These are phyloP conservation scores for Siderastrea siderea DNA, from an alignment of 92 coral and sea anemone genomes.

Conservation along the genomic window DNA sequence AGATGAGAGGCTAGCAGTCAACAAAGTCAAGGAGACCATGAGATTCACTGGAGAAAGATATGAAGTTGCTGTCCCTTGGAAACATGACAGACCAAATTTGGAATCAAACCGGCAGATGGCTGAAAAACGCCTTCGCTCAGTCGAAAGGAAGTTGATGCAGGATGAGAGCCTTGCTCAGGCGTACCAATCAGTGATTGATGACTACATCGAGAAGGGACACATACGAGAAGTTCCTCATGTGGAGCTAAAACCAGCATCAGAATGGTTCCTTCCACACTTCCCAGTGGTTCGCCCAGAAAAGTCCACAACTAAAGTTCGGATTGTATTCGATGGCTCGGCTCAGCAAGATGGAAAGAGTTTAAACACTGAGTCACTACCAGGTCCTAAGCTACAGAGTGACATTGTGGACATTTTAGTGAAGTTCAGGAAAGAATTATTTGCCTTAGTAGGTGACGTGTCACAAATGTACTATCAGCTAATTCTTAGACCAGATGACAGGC, in stretches of 20 bases:
- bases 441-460: constrained; percentile 54
- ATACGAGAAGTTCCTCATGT: too few species aligned
- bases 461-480: constrained; percentile 65
- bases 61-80: constrained; percentile 63
- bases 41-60: constrained; percentile 19
- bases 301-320: constrained; percentile 30
- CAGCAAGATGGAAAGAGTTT: constrained; percentile 45
- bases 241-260: constrained; percentile 14
- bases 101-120: too few species aligned
- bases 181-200: too few species aligned
- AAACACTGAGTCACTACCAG: constrained; percentile 60
- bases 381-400: constrained; percentile 64
- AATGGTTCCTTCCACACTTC: constrained; percentile 25
- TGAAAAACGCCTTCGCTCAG: too few species aligned
- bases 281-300: constrained; percentile 45
- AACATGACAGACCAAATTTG: too few species aligned
- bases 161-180: too few species aligned
- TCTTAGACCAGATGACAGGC: constrained; percentile 34
- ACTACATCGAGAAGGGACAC: too few species aligned
- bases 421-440: constrained; percentile 39
- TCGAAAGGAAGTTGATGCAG: too few species aligned
- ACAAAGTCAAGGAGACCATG: constrained; percentile 38
- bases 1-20: constrained; percentile 39
- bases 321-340: constrained; percentile 32
- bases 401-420: constrained; percentile 34